These are phyloP conservation scores for Oreohelix idahoensis DNA, from an alignment of 1,140 invertebrate genomes.

Conservation along the genomic window DNA sequence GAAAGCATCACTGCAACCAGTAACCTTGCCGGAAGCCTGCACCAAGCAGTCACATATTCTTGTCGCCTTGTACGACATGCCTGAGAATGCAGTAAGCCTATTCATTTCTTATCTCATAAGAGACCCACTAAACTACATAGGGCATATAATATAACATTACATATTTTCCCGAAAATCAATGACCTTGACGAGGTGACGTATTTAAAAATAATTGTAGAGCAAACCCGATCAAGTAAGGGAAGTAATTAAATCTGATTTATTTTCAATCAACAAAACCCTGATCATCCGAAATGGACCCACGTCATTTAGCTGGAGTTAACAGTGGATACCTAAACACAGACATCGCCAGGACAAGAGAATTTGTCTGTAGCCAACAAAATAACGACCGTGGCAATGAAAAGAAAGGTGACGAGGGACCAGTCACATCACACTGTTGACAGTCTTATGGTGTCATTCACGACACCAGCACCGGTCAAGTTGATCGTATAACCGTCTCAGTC, in stretches of 20 bases:
- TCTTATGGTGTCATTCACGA: background rate
- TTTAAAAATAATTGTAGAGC: too few species aligned
- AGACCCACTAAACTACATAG: too few species aligned
- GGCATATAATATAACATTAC: too few species aligned
- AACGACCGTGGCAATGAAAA: background rate
- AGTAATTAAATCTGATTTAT: background rate
- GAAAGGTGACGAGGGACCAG: background rate
- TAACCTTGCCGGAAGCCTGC: too few species aligned
- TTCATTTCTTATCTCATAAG: too few species aligned
- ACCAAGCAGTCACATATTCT: too few species aligned
- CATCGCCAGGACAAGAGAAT: background rate
- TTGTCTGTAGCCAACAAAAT: background rate
- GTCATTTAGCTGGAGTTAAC: background rate
- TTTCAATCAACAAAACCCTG: background rate
- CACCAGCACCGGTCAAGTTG: background rate
- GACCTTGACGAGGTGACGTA: too few species aligned
- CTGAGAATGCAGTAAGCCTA: too few species aligned
- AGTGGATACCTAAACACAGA: background rate
- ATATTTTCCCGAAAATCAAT: too few species aligned
- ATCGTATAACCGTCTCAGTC: background rate
- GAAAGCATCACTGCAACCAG: too few species aligned
- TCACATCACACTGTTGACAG: background rate
- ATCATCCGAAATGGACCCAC: background rate
- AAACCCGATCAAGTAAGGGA: too few species aligned
- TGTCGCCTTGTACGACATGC: too few species aligned